A percentile compares a stretch with the other conserved stretches of the same genome.
Evolutionary conservation across 1,140 invertebrate genomes (phyloP).

Genomic region (Subanguina moxae): DNA sequence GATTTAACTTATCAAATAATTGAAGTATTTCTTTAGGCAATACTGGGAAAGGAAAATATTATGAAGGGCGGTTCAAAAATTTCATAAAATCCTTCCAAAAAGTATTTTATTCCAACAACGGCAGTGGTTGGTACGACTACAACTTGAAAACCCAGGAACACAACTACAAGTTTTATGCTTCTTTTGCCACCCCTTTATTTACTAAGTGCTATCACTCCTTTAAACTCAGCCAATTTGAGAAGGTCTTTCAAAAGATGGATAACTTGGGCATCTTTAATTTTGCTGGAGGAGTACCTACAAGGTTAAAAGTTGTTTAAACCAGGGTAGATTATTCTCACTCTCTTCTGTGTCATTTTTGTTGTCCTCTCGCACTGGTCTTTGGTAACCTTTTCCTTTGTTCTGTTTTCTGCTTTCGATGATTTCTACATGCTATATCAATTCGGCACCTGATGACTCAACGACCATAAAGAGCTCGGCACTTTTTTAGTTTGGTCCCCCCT

Average conservation of each 20-base stretch:
- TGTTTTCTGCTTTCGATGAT: too few species aligned
- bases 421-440: too few species aligned
- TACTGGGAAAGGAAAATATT: constrained; percentile 23
- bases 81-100: constrained; percentile 38
- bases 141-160: constrained; percentile 60
- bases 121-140: constrained; percentile 73
- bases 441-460: too few species aligned
- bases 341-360: too few species aligned
- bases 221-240: constrained; percentile 63
- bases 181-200: constrained; percentile 80
- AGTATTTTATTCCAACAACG: constrained; percentile 79
- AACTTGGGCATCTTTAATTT: constrained; percentile 64
- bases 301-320: constrained; percentile 10
- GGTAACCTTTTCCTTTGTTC: too few species aligned
- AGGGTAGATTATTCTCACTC: too few species aligned
- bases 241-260: constrained; percentile 67
- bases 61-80: constrained; percentile 10
- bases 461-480: too few species aligned
- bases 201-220: constrained; percentile 64
- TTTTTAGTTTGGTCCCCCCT: too few species aligned
- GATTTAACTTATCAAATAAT: constrained; percentile 68
- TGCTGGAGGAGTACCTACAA: constrained; percentile 67
- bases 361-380: too few species aligned
- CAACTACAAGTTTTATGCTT: constrained; percentile 74
- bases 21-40: constrained; percentile 24